phyloP scores from a whole-genome alignment of 2,888 invertebrate genomes.

The Amblyjoppa fuscipennis region DNA sequence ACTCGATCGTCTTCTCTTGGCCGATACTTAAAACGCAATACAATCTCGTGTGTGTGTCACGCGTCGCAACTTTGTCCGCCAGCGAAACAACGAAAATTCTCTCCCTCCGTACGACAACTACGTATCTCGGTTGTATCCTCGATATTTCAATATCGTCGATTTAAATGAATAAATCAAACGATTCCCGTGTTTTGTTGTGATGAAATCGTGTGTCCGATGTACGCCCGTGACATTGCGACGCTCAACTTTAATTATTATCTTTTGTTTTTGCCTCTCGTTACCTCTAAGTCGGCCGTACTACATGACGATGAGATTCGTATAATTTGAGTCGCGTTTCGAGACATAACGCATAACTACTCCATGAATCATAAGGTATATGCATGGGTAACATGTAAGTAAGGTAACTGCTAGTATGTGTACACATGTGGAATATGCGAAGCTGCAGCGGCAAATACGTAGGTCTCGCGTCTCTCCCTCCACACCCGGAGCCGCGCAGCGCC shows the following conservation, averaged over 20 bases:
- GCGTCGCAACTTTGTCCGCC: slow-evolving; percentile 16
- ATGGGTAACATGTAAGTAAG: slow-evolving; percentile 53
- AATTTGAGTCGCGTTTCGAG: slow-evolving; percentile 69
- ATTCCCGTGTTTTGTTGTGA: background rate
- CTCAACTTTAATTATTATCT: slow-evolving; percentile 39
- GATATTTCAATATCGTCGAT: background rate
- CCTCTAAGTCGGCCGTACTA: slow-evolving; percentile 48
- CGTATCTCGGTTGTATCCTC: background rate
- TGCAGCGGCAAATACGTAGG: slow-evolving; percentile 42
- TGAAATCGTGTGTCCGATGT: background rate
- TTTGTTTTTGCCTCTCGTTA: slow-evolving; percentile 27
- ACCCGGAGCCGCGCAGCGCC: background rate
- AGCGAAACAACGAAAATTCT: slow-evolving; percentile 20
- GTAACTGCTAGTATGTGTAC: slow-evolving; percentile 55
- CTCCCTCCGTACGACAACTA: background rate
- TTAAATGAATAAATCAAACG: background rate
- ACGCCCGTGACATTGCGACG: slow-evolving; percentile 35
- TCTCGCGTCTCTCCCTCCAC: slow-evolving; percentile 20
- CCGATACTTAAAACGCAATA: background rate
- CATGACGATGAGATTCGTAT: slow-evolving; percentile 64
- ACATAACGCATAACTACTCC: slow-evolving; percentile 73
- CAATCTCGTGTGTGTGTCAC: slow-evolving; percentile 16
- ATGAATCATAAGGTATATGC: slow-evolving; percentile 72
- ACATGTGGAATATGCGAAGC: slow-evolving; percentile 58
- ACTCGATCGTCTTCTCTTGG: slow-evolving; percentile 2